These are phyloP conservation scores for Cyphomyrus discorhynchus DNA, from an alignment of 2,113 vertebrate genomes.

Conservation along the genomic window DNA sequence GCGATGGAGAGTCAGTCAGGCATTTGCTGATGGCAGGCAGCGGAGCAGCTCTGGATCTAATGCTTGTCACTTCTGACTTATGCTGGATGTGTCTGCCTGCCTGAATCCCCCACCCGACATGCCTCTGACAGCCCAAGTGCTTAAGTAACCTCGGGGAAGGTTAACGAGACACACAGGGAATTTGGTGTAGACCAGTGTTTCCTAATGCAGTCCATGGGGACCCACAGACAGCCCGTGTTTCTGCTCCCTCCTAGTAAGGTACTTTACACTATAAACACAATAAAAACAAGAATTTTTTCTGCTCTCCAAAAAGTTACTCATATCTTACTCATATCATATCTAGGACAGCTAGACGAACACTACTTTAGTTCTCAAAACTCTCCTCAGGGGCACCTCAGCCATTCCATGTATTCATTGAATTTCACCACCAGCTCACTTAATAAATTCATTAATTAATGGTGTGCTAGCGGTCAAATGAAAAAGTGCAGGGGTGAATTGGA, in stretches of 20 bases:
- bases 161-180: conserved; percentile 22
- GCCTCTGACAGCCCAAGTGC: conserved; percentile 14
- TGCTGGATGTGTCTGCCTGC: conserved; percentile 22
- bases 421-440: too few species aligned
- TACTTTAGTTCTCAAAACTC: too few species aligned
- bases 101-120: background rate
- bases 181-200: background rate
- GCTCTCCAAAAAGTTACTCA: too few species aligned
- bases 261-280: too few species aligned
- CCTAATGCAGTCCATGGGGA: background rate
- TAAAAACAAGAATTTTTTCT: too few species aligned
- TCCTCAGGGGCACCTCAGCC: too few species aligned
- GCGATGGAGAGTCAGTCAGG: conserved; percentile 27
- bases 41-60: conserved; percentile 28
- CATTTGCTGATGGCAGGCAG: conserved; percentile 33
- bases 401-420: too few species aligned
- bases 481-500: too few species aligned
- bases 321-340: too few species aligned
- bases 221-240: background rate
- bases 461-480: too few species aligned
- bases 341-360: too few species aligned
- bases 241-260: background rate
- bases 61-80: conserved; percentile 39
- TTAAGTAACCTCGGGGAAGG: conserved; percentile 33
- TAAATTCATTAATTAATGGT: too few species aligned